A percentile compares a stretch with the other conserved stretches of the same genome.
These are phyloP conservation scores for Glaucidium brasilianum DNA, from an alignment of 2,113 vertebrate species.

Conservation along the genomic window DNA sequence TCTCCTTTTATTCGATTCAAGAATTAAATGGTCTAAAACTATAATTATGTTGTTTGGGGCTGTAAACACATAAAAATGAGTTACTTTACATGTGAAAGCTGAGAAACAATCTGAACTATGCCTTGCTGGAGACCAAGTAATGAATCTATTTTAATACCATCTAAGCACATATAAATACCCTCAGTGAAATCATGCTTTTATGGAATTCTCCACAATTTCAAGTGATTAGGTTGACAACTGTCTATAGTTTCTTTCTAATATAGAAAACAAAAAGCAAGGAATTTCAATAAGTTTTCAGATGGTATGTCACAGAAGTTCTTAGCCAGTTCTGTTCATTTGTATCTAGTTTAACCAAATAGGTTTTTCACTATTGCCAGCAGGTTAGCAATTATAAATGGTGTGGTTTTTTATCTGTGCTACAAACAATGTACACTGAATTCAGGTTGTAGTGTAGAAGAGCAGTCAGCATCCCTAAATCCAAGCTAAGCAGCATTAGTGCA, in stretches of 20 bases:
- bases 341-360: neutral
- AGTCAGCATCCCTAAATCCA: neutral
- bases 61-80: constrained; percentile 38
- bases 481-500: neutral
- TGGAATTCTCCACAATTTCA: constrained; percentile 40
- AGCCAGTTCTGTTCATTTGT: neutral
- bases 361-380: neutral
- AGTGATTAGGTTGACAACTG: neutral
- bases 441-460: neutral
- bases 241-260: neutral
- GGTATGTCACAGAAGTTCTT: neutral
- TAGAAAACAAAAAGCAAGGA: neutral
- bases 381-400: neutral
- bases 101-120: constrained; percentile 12
- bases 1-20: neutral
- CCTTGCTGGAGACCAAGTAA: constrained; percentile 27
- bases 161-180: neutral
- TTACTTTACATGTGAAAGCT: constrained; percentile 56
- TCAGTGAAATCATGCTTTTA: neutral
- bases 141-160: constrained; percentile 24
- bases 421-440: neutral
- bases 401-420: neutral
- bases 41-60: constrained; percentile 44
- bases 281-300: neutral
- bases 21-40: neutral